Conservation (phyloP, 2,888 invertebrate genomes). For the Lithophane socia region DNA sequence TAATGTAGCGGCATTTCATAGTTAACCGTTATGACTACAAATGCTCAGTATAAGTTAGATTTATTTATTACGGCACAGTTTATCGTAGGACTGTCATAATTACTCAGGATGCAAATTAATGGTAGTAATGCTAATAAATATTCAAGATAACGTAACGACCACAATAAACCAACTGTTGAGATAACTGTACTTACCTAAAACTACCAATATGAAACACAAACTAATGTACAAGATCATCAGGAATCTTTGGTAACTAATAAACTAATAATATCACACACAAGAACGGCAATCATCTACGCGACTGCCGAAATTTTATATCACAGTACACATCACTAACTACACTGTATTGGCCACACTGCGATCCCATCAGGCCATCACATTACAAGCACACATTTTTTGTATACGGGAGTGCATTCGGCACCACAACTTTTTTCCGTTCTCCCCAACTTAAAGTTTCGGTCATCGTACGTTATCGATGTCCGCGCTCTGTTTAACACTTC, state of each 20-base stretch:
- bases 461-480: slow-evolving; percentile 81
- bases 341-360: slow-evolving; percentile 86
- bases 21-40: slow-evolving; percentile 31
- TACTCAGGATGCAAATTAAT: slow-evolving; percentile 76
- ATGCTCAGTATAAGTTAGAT: slow-evolving; percentile 32
- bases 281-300: slow-evolving; percentile 88
- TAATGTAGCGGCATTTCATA: slow-evolving; percentile 31
- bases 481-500: slow-evolving; percentile 72
- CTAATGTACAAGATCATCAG: slow-evolving; percentile 90
- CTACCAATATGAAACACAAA: slow-evolving; percentile 90
- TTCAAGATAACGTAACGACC: slow-evolving; percentile 73
- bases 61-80: slow-evolving; percentile 65
- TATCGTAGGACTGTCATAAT: slow-evolving; percentile 73
- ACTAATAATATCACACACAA: slow-evolving; percentile 88
- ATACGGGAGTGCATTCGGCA: slow-evolving; percentile 84
- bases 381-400: slow-evolving; percentile 88
- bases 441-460: slow-evolving; percentile 86
- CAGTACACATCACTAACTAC: slow-evolving; percentile 90
- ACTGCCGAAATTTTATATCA: slow-evolving; percentile 88
- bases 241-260: slow-evolving; percentile 90
- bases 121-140: slow-evolving; percentile 74
- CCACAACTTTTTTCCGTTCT: slow-evolving; percentile 87
- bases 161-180: slow-evolving; percentile 61
- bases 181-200: slow-evolving; percentile 87
- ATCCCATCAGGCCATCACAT: slow-evolving; percentile 89